These are phyloP conservation scores for Pteropus alecto DNA, from an alignment of 2,113 vertebrate genomes.

Conservation along the genomic window DNA sequence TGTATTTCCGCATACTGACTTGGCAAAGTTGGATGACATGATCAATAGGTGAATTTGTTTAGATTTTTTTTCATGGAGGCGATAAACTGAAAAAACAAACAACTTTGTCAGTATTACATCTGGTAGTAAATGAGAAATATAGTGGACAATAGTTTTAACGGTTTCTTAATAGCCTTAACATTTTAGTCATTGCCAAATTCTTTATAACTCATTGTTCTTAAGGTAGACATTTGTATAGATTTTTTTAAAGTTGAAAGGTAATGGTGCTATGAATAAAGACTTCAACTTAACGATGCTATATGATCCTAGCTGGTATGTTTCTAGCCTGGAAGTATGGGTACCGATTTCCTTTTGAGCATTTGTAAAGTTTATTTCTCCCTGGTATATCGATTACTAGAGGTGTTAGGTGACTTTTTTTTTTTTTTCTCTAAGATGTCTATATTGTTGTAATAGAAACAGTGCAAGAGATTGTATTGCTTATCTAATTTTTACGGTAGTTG, in stretches of 20 bases:
- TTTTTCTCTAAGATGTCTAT: not conserved
- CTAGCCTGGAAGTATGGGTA: not conserved
- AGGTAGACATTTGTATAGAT: not conserved
- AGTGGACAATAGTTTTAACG: not conserved
- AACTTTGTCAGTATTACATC: not conserved
- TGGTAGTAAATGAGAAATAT: not conserved
- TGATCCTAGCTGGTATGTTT: not conserved
- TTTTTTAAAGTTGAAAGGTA: not conserved
- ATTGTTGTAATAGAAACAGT: not conserved
- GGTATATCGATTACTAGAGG: not conserved
- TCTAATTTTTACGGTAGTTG: not conserved
- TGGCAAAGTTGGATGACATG: conserved; percentile 98
- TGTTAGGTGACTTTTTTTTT: not conserved
- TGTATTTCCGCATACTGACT: conserved; percentile 95
- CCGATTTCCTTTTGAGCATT: not conserved
- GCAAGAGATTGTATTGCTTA: not conserved
- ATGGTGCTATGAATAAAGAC: not conserved
- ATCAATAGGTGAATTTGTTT: conserved; percentile 90
- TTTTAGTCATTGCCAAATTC: not conserved
- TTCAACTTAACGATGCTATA: not conserved
- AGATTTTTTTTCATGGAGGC: not conserved
- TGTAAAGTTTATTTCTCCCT: not conserved
- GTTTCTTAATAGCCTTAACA: not conserved
- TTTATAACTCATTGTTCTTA: not conserved
- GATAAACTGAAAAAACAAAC: not conserved